A percentile compares a stretch with the other conserved stretches of the same genome.
These are phyloP conservation scores for Egretta garzetta DNA, from an alignment of 2,113 vertebrate genomes.

Conservation along the genomic window DNA sequence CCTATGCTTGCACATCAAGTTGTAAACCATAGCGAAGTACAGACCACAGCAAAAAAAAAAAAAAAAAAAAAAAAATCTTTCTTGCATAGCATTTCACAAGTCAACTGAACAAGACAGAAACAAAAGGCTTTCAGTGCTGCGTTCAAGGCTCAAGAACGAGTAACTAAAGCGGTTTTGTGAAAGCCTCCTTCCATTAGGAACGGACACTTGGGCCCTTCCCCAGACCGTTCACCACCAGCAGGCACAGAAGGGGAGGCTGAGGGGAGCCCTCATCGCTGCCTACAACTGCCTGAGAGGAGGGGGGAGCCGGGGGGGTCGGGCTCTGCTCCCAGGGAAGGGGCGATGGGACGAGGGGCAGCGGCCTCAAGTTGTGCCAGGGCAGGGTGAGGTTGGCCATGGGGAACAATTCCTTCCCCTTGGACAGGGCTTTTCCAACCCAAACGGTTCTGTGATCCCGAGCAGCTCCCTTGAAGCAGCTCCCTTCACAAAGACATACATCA, in stretches of 20 bases:
- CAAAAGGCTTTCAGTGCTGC: rapidly evolving
- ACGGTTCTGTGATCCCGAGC: neutral
- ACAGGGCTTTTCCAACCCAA: too few relatives aligned
- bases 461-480: neutral
- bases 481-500: neutral
- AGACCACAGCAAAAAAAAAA: neutral
- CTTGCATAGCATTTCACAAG: rapidly evolving
- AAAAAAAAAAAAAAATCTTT: neutral
- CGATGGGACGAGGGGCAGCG: too few relatives aligned
- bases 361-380: too few relatives aligned
- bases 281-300: too few relatives aligned
- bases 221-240: too few relatives aligned
- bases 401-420: too few relatives aligned
- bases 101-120: rapidly evolving
- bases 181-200: neutral
- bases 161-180: rapidly evolving
- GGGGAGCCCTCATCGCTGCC: too few relatives aligned
- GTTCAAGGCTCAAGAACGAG: rapidly evolving
- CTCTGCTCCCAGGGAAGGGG: too few relatives aligned
- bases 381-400: too few relatives aligned
- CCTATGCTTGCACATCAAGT: rapidly evolving
- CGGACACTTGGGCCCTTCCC: neutral
- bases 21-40: rapidly evolving
- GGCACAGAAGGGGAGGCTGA: too few relatives aligned
- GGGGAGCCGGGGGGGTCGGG: too few relatives aligned